phyloP scores from a whole-genome alignment of 2,888 invertebrate genomes.

The Luperina nickerlii region DNA sequence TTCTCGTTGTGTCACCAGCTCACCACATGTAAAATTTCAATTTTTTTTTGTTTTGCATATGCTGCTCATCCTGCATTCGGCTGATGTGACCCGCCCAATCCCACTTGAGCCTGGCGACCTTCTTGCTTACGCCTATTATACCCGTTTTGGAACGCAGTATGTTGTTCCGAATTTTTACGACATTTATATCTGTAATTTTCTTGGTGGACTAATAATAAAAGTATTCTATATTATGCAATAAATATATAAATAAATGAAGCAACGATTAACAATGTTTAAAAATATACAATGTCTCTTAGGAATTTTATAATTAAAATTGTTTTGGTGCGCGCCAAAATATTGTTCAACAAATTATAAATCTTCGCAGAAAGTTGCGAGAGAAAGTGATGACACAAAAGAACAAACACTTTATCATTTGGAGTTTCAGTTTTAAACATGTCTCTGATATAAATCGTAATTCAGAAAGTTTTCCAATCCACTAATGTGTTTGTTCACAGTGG shows the following conservation, averaged over 20 bases:
- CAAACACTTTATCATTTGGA: constrained; percentile 58
- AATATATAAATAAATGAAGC: neutral
- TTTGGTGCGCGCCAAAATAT: constrained; percentile 40
- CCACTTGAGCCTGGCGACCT: too few species aligned
- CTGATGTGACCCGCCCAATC: too few species aligned
- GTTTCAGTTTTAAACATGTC: constrained; percentile 58
- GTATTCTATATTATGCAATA: neutral
- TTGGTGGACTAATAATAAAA: too few species aligned
- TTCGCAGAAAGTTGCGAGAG: constrained; percentile 46
- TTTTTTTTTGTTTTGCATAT: too few species aligned
- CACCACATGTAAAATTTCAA: too few species aligned
- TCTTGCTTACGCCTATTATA: too few species aligned
- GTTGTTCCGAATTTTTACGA: too few species aligned
- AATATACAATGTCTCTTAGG: neutral
- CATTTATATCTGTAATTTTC: neutral
- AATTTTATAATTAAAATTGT: constrained; percentile 30
- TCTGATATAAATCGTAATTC: constrained; percentile 65
- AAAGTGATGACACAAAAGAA: constrained; percentile 55
- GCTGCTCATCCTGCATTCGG: too few species aligned
- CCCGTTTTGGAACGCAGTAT: too few species aligned
- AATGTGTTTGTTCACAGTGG: constrained; percentile 67
- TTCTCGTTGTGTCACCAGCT: neutral
- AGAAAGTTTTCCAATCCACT: constrained; percentile 73
- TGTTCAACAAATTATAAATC: constrained; percentile 58
- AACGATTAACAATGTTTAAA: neutral